These are phyloP conservation scores for Choloepus didactylus DNA, from an alignment of 2,797 vertebrate species.

Conservation along the genomic window DNA sequence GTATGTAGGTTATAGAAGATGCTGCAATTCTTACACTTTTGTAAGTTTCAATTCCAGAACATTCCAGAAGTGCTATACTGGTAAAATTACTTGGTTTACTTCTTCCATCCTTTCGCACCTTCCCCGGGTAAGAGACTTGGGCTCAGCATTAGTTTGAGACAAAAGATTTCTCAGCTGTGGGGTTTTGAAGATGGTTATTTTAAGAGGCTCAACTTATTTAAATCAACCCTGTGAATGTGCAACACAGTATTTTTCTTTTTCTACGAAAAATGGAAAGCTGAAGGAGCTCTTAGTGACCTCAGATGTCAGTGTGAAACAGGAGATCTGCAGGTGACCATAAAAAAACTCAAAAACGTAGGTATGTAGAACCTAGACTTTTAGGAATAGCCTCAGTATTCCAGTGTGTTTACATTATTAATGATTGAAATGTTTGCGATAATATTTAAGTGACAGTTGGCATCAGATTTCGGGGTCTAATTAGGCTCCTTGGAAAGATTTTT, in stretches of 20 bases:
- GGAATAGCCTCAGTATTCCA: not conserved
- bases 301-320: slow-evolving; percentile 92
- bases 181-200: not conserved
- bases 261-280: slow-evolving; percentile 93
- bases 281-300: slow-evolving; percentile 91
- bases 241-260: not conserved
- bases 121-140: not conserved
- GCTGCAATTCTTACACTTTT: not conserved
- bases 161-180: not conserved
- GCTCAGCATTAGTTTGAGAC: not conserved
- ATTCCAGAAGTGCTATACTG: too few relatives aligned
- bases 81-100: not conserved
- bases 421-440: not conserved
- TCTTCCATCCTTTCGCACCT: fast-evolving
- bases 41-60: not conserved
- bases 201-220: not conserved
- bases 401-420: not conserved
- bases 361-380: not conserved
- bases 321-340: slow-evolving; percentile 96
- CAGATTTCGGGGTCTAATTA: not conserved
- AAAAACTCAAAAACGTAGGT: slow-evolving; percentile 94
- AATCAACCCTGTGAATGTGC: not conserved
- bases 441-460: not conserved
- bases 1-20: not conserved
- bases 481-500: not conserved